Conservation (phyloP, 2,888 invertebrate genomes). For the Orthonychiurus folsomi region DNA sequence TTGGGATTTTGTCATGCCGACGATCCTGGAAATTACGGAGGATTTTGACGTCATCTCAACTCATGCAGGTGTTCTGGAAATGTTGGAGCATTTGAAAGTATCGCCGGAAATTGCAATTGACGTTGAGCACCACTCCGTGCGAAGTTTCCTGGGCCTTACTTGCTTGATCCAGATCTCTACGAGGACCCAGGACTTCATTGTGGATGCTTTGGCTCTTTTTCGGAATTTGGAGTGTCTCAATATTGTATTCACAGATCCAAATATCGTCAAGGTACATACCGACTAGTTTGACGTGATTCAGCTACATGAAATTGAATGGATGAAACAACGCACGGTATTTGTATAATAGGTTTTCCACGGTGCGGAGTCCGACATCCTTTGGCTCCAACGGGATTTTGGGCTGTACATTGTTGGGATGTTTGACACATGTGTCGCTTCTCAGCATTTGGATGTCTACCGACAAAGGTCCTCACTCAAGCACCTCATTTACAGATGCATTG, state of each 20-base stretch:
- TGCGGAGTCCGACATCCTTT: constrained; percentile 73
- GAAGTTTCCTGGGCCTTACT: constrained; percentile 86
- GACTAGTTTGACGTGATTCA: background rate
- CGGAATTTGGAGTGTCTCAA: constrained; percentile 74
- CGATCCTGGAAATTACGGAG: background rate
- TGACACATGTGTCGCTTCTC: constrained; percentile 85
- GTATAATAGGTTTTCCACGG: constrained; percentile 77
- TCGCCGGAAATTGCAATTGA: constrained; percentile 30
- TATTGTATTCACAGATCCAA: constrained; percentile 78
- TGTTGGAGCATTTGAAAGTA: constrained; percentile 56
- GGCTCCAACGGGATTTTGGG: constrained; percentile 92
- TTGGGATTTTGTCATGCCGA: background rate
- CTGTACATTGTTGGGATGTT: constrained; percentile 94
- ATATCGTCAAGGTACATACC: constrained; percentile 64
- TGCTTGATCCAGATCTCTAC: constrained; percentile 94
- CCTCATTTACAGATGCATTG: constrained; percentile 68
- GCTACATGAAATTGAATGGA: background rate
- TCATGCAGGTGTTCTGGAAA: constrained; percentile 40
- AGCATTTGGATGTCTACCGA: constrained; percentile 58
- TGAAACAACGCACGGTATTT: constrained; percentile 22
- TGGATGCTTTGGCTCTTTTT: constrained; percentile 78
- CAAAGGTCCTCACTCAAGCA: constrained; percentile 65
- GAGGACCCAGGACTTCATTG: constrained; percentile 65
- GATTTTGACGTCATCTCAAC: constrained; percentile 3
- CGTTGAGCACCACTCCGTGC: constrained; percentile 72